Evolutionary conservation across 2,797 vertebrate species (phyloP).

Genomic region (Silurus aristotelis): DNA sequence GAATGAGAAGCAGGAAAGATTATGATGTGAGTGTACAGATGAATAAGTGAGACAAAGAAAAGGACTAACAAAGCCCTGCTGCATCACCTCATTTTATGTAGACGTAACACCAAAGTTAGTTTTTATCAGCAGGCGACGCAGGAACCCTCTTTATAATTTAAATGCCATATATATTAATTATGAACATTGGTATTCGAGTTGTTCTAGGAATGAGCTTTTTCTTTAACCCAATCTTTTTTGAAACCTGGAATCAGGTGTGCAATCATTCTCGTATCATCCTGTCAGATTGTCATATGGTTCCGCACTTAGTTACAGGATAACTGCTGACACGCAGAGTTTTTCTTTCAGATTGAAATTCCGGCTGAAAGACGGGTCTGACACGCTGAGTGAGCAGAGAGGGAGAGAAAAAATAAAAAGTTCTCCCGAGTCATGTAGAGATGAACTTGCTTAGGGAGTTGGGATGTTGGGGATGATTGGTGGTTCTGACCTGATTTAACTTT

Average conservation of each 20-base stretch:
- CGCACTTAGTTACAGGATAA: conserved; percentile 3
- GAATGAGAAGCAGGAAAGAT: too few relatives aligned
- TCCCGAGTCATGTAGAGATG: not conserved
- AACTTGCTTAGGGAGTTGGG: not conserved
- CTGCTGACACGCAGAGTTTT: not conserved
- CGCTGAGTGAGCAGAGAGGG: not conserved
- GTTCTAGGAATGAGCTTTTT: not conserved
- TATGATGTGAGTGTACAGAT: not conserved
- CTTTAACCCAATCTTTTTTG: not conserved
- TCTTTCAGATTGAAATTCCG: conserved; percentile 8
- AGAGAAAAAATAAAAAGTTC: not conserved
- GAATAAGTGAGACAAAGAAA: not conserved
- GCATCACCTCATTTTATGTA: not conserved
- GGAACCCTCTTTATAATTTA: too few relatives aligned
- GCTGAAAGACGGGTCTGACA: not conserved
- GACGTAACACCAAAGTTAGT: not conserved
- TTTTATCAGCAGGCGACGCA: not conserved
- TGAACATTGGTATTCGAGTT: not conserved
- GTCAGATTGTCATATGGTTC: not conserved
- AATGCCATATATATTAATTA: not conserved
- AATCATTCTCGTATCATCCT: not conserved
- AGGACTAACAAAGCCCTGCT: not conserved
- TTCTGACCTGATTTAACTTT: not conserved
- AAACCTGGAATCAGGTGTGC: not conserved
- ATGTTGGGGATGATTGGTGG: not conserved